Evolutionary conservation across 2,113 vertebrate species (phyloP).

Genomic region (Sebastes schlegelii): DNA sequence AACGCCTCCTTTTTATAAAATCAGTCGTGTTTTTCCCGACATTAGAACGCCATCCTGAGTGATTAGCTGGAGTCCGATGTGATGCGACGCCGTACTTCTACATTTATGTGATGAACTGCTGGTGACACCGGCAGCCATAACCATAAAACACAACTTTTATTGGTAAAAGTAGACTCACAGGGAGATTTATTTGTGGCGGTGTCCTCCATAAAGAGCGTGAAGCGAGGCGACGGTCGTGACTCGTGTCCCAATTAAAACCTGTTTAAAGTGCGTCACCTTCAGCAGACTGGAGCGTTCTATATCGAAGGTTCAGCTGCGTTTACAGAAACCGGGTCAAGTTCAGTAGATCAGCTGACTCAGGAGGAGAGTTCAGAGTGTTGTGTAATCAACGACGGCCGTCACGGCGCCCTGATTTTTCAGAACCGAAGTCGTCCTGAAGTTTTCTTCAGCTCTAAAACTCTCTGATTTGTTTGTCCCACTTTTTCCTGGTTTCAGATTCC

Average conservation of each 20-base stretch:
- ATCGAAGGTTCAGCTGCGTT: conserved; percentile 3
- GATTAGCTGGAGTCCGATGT: conserved; percentile 23
- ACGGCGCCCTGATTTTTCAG: not conserved
- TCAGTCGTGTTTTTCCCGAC: not conserved
- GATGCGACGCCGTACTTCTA: conserved; percentile 14
- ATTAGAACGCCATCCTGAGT: not conserved
- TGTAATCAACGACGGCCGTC: not conserved
- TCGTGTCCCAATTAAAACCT: conserved; percentile 48
- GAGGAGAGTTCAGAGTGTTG: not conserved
- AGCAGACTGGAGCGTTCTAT: not conserved
- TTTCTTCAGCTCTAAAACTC: not conserved
- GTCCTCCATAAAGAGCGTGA: conserved; percentile 49
- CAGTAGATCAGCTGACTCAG: not conserved
- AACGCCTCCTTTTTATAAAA: not conserved
- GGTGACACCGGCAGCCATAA: conserved; percentile 34
- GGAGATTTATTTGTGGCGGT: conserved; percentile 48
- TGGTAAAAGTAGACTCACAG: conserved; percentile 35
- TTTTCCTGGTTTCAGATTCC: conserved; percentile 46
- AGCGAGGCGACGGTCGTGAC: conserved; percentile 30
- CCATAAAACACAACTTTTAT: conserved; percentile 45
- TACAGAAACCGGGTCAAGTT: conserved; percentile 17
- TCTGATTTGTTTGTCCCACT: not conserved
- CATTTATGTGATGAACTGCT: conserved; percentile 30
- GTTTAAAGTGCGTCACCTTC: conserved; percentile 11
- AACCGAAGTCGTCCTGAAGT: too few relatives aligned